phyloP scores from a whole-genome alignment of 2,797 vertebrate genomes.

The Squalus acanthias region DNA sequence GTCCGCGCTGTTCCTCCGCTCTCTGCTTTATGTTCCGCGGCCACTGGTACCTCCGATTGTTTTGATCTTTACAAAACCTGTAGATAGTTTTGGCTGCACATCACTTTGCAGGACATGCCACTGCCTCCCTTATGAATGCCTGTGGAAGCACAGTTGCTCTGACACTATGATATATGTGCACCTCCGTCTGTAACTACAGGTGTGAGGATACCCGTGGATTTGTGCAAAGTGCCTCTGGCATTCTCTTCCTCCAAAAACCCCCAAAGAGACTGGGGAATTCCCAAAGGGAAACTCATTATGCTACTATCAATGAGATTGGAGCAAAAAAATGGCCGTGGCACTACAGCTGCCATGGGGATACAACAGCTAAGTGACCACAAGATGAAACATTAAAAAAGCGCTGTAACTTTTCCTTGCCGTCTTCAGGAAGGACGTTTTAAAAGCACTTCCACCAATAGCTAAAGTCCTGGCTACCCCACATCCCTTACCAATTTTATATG shows the following conservation, averaged over 20 bases:
- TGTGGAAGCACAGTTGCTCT: neutral
- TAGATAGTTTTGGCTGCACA: too few relatives aligned
- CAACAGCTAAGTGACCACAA: neutral
- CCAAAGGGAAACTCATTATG: neutral
- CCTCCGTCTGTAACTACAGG: neutral
- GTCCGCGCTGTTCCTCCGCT: too few relatives aligned
- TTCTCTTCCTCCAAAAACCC: neutral
- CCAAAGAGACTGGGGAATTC: neutral
- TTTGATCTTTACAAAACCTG: too few relatives aligned
- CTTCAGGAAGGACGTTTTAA: neutral
- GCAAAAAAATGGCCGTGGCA: too few relatives aligned
- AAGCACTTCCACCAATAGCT: neutral
- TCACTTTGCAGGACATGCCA: too few relatives aligned
- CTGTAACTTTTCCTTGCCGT: neutral
- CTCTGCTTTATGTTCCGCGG: too few relatives aligned
- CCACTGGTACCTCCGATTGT: too few relatives aligned
- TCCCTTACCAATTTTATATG: neutral
- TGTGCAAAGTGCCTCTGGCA: neutral
- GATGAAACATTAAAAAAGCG: neutral
- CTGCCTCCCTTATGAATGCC: neutral
- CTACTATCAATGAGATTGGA: neutral
- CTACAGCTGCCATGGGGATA: too few relatives aligned
- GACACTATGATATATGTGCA: neutral
- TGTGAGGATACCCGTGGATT: neutral
- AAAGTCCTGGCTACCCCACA: neutral